Base-by-base conservation (phyloP, 2,113 vertebrate species). In the Vidua macroura region DNA sequence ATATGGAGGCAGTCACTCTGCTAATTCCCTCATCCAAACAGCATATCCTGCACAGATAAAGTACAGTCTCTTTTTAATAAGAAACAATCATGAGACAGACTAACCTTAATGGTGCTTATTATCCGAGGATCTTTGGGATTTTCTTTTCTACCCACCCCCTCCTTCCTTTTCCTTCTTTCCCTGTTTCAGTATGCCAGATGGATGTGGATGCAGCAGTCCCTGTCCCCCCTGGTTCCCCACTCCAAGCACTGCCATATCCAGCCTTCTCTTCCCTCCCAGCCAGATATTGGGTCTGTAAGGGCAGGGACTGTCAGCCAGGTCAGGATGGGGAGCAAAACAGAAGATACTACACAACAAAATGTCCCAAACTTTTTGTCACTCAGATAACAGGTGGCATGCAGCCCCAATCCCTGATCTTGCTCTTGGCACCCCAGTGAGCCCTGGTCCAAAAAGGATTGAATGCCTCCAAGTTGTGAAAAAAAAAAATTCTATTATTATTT, bases 21-120 rank as follows among this genome's bases (percentile, higher is more conserved):
- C 98, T 98, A 98, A 98, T 98, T 98, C 98, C 96, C 97, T 97
- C 97, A 97, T 97, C 97, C 97, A 96, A 98, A 97, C 97, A 97
- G 97, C 97, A 97, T 96, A 98, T 98, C 97, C 97, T 97, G 96
- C 96, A 90, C 97, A 98, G 97, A 98, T 98, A 98, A 98, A 97
- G 93, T 96, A 92, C 97, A 96, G 96, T 97, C 96, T 97, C 96
- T 97, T 97, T 97, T 97, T 97, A 97, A 98, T 97, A 97, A 97
- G 96, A 96, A 98, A 97, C 96, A 97, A 98, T 97, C 95, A 96
- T 94, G 97, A 97, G 95, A 95, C 96, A 97, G 97, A 93, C 95
- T 96, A 97, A 97, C 97, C 97, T 97, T 97, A 98, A 98, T 97
- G 97, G 97, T 94, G 95, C 95, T 97, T 95, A 94, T 97, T 98